Conservation (phyloP, 2,797 vertebrate genomes). For the Podargus strigoides region DNA sequence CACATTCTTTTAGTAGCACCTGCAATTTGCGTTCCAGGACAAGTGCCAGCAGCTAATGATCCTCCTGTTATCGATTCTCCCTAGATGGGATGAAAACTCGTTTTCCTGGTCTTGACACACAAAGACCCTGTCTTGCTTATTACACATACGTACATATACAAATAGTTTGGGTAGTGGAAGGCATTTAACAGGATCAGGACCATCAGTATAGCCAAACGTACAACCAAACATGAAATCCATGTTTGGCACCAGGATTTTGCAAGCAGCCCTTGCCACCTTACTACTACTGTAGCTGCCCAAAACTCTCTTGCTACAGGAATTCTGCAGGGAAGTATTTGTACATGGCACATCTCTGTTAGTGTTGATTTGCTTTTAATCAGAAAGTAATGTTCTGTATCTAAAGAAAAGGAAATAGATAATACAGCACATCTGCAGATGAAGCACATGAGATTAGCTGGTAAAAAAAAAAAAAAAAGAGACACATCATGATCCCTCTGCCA, state of each 20-base stretch:
- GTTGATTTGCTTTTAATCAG: neutral
- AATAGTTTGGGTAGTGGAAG: neutral
- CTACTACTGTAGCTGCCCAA: neutral
- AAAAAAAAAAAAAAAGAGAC: rapidly evolving
- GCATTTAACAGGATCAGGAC: neutral
- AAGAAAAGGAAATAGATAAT: neutral
- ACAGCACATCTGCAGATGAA: neutral
- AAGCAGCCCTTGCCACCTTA: neutral
- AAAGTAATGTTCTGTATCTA: neutral
- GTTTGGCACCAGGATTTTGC: neutral
- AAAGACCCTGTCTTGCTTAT: neutral
- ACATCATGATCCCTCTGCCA: neutral
- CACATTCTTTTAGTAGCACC: neutral
- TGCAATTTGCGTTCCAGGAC: neutral
- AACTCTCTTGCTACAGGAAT: neutral
- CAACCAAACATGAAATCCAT: neutral
- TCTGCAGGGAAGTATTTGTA: neutral
- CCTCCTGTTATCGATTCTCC: neutral
- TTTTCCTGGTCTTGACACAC: neutral
- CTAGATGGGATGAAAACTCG: neutral
- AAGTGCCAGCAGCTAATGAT: slow-evolving; percentile 12
- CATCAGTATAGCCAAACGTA: neutral
- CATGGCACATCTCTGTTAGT: neutral
- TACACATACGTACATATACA: neutral
- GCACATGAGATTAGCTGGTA: rapidly evolving